Percentiles rank a stretch among this genome's conserved stretches.
Evolutionary conservation across 2,888 invertebrate species (phyloP).

Genomic region (Eupithecia inturbata): DNA sequence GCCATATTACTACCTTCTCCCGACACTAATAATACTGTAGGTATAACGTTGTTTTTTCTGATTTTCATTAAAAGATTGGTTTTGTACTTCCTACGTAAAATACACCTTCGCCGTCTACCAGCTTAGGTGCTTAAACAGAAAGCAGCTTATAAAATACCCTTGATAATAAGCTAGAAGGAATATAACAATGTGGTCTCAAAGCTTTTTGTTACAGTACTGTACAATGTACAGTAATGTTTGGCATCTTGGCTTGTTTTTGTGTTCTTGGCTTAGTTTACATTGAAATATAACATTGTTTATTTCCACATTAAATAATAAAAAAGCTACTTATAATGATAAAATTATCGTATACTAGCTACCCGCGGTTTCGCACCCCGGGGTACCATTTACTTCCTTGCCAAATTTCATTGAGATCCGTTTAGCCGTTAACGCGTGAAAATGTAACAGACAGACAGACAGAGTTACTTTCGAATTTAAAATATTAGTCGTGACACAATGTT

Average conservation of each 20-base stretch:
- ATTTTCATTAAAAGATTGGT: constrained; percentile 2
- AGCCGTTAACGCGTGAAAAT: too few relatives aligned
- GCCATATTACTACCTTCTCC: too few relatives aligned
- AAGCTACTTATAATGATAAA: not conserved
- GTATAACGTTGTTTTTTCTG: not conserved
- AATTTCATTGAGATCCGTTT: too few relatives aligned
- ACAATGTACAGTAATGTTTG: too few relatives aligned
- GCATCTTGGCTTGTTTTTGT: constrained; percentile 24
- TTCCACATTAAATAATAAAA: not conserved
- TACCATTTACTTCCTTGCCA: too few relatives aligned
- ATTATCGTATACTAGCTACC: not conserved
- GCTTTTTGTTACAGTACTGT: constrained; percentile 30
- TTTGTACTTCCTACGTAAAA: constrained; percentile 1
- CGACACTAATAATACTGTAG: too few relatives aligned
- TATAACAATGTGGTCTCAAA: constrained; percentile 34
- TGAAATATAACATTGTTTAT: not conserved
- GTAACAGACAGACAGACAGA: too few relatives aligned
- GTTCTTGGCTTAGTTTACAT: not conserved
- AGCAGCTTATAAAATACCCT: constrained; percentile 33
- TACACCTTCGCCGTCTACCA: constrained; percentile 1
- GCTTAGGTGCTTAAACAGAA: constrained; percentile 21
- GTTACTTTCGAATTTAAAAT: too few relatives aligned
- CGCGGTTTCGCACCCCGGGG: too few relatives aligned
- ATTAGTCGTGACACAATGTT: too few relatives aligned
- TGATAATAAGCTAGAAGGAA: constrained; percentile 32